A percentile compares a stretch with the other conserved stretches of the same genome.
phyloP scores from a whole-genome alignment of 2,888 invertebrate genomes.

The Octonoba sinensis region DNA sequence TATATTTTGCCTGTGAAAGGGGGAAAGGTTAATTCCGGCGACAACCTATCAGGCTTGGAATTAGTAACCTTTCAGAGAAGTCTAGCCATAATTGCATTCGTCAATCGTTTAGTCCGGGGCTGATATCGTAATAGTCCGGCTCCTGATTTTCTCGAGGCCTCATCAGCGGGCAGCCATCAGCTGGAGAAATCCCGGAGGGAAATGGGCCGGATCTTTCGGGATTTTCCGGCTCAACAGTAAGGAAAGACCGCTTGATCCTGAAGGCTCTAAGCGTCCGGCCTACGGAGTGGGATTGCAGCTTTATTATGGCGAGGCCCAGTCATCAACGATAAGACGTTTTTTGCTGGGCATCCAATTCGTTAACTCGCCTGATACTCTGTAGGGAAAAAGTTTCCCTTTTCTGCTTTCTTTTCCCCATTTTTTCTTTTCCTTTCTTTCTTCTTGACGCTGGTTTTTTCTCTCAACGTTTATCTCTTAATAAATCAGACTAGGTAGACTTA shows the following conservation, averaged over 20 bases:
- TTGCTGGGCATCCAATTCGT: conserved; percentile 50
- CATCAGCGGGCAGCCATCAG: conserved; percentile 52
- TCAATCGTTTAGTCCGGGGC: conserved; percentile 39
- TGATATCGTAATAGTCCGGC: conserved; percentile 45
- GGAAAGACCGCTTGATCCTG: conserved; percentile 58
- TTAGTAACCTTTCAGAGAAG: too few relatives aligned
- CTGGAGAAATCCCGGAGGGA: conserved; percentile 40
- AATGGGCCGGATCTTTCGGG: conserved; percentile 54
- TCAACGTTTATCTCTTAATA: conserved; percentile 41
- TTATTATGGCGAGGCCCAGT: conserved; percentile 53
- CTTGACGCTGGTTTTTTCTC: conserved; percentile 6
- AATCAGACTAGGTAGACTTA: conserved; percentile 39
- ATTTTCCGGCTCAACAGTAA: conserved; percentile 64
- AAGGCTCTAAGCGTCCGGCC: conserved; percentile 43
- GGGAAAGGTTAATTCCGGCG: too few relatives aligned
- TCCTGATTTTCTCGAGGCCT: conserved; percentile 51
- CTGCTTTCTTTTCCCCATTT: conserved; percentile 4
- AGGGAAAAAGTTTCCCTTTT: neutral
- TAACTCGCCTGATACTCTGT: conserved; percentile 30
- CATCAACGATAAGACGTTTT: conserved; percentile 59
- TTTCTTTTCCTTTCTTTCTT: conserved; percentile 3
- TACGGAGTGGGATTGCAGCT: conserved; percentile 50
- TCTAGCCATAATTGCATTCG: conserved; percentile 51
- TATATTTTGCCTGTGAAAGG: too few relatives aligned
- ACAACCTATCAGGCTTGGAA: too few relatives aligned